phyloP scores from a whole-genome alignment of 2,113 vertebrate species.

The Gracilinanus agilis region DNA sequence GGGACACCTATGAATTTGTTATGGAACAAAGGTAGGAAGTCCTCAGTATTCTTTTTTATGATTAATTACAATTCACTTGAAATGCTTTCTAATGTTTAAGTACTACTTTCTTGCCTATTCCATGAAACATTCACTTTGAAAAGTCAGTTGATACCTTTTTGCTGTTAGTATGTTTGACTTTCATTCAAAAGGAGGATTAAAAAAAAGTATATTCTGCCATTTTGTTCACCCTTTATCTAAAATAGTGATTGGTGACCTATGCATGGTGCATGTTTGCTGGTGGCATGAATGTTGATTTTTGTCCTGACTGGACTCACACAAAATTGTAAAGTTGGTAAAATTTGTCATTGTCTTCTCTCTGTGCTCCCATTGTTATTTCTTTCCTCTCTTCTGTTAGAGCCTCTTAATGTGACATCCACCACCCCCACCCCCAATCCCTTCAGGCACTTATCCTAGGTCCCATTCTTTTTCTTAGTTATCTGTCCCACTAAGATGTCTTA shows the following conservation, averaged over 20 bases:
- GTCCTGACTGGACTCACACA: background rate
- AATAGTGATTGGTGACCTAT: background rate
- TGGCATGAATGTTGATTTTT: background rate
- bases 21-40: slow-evolving; percentile 26
- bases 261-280: background rate
- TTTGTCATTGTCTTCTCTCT: slow-evolving; percentile 5
- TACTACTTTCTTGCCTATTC: background rate
- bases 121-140: background rate
- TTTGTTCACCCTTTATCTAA: background rate
- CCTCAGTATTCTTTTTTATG: background rate
- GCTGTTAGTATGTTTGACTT: background rate
- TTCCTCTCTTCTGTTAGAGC: background rate
- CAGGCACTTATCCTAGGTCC: background rate
- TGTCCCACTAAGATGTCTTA: slow-evolving; percentile 25
- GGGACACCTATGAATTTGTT: slow-evolving; percentile 44
- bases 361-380: slow-evolving; percentile 2
- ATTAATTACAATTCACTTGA: background rate
- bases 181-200: background rate
- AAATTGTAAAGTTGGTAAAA: background rate
- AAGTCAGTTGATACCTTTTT: background rate
- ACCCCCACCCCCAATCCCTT: background rate
- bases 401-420: background rate
- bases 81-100: background rate
- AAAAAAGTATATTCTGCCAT: background rate
- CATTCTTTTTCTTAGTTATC: slow-evolving; percentile 14